These are phyloP conservation scores for Scaptomyza cyrtandrae DNA, from an alignment of 2,888 invertebrate genomes.

Conservation along the genomic window DNA sequence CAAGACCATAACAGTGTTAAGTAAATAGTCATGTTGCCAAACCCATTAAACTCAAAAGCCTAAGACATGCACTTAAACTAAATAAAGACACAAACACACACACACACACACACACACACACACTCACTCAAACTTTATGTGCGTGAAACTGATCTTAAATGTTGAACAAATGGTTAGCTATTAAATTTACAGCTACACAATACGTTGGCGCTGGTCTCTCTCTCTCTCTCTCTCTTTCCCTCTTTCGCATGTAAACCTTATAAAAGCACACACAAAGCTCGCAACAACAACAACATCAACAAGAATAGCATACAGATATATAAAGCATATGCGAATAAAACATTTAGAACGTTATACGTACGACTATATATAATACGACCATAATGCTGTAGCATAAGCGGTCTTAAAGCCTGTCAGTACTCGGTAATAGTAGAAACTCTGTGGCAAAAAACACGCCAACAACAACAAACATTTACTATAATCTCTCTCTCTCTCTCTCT, in stretches of 20 bases:
- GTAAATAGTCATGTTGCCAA: conserved; percentile 9
- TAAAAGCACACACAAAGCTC: conserved; percentile 25
- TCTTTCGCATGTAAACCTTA: conserved; percentile 24
- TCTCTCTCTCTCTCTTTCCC: not conserved
- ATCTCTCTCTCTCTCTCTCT: not conserved
- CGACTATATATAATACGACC: conserved; percentile 45
- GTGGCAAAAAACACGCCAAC: conserved; percentile 15
- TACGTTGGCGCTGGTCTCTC: conserved; percentile 30
- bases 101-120: conserved; percentile 4
- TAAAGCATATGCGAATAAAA: conserved; percentile 49
- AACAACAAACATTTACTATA: not conserved
- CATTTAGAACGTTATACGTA: conserved; percentile 21
- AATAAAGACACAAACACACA: conserved; percentile 8
- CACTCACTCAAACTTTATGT: conserved; percentile 1
- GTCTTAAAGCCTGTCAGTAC: conserved; percentile 42
- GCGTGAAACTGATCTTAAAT: conserved; percentile 12
- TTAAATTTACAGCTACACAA: conserved; percentile 41
- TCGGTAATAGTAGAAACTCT: conserved; percentile 40
- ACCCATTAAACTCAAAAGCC: conserved; percentile 22
- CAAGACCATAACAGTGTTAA: conserved; percentile 5
- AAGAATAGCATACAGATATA: conserved; percentile 12
- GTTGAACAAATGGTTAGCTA: conserved; percentile 21
- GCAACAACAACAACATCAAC: not conserved
- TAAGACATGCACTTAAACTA: conserved; percentile 33
- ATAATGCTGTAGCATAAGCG: conserved; percentile 54